Conservation (phyloP, 2,888 invertebrate species). For the Zele albiditarsus region DNA sequence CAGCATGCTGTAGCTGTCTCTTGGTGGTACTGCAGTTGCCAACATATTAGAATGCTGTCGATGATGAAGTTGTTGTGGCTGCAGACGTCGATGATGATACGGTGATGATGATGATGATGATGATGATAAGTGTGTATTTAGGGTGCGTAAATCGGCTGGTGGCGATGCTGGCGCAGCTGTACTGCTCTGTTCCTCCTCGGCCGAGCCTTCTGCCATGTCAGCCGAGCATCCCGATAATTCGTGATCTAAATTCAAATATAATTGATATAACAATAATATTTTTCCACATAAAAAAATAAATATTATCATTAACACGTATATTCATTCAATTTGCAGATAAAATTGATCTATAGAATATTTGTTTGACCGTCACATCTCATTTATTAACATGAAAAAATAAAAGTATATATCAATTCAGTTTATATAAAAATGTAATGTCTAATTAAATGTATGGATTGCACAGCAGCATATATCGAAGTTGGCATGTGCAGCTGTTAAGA, state of each 20-base stretch:
- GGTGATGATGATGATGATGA: constrained; percentile 59
- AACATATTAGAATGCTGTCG: constrained; percentile 70
- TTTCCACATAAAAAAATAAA: neutral
- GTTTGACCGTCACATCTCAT: neutral
- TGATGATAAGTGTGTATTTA: constrained; percentile 70
- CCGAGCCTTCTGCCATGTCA: constrained; percentile 89
- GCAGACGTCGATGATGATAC: constrained; percentile 68
- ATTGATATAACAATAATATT: neutral
- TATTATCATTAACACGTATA: neutral
- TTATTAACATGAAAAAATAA: neutral
- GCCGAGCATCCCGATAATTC: constrained; percentile 86
- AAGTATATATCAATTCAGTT: neutral
- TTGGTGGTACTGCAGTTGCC: constrained; percentile 69
- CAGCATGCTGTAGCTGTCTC: constrained; percentile 69
- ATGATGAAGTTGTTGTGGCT: constrained; percentile 62
- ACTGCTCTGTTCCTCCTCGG: constrained; percentile 76
- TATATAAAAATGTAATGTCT: constrained; percentile 1
- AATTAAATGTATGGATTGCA: constrained; percentile 26
- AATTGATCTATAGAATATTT: neutral
- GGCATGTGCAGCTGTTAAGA: constrained; percentile 54
- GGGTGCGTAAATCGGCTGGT: constrained; percentile 73
- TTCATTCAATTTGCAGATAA: neutral
- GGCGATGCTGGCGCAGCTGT: constrained; percentile 76
- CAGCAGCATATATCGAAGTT: constrained; percentile 45
- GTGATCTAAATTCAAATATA: constrained; percentile 72